Percentiles rank a stretch among this genome's conserved stretches.
These are phyloP conservation scores for Microcebus tavaratra DNA, from an alignment of 2,113 vertebrate species.

Conservation along the genomic window DNA sequence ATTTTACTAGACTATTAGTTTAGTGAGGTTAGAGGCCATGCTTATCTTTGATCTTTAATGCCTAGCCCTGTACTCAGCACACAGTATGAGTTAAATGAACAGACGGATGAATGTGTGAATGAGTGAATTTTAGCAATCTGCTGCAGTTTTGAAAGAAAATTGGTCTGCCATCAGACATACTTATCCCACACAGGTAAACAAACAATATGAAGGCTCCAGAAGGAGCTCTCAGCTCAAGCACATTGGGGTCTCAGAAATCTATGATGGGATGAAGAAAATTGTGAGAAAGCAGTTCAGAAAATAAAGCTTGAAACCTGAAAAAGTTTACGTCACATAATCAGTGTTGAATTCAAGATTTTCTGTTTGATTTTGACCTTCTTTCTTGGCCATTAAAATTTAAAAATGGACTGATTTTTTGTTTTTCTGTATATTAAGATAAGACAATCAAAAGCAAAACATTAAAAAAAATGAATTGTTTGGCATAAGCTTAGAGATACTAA, in stretches of 20 bases:
- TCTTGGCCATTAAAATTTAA: neutral
- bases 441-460: neutral
- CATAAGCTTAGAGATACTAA: neutral
- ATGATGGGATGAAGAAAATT: neutral
- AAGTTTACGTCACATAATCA: neutral
- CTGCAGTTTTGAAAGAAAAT: neutral
- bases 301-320: neutral
- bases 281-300: neutral
- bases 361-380: conserved; percentile 7
- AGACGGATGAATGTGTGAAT: neutral
- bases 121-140: neutral
- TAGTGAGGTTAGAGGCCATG: neutral
- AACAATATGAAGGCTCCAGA: neutral
- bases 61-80: neutral
- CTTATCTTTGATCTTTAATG: neutral
- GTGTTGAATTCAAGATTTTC: neutral
- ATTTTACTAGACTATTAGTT: neutral
- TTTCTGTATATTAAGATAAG: neutral
- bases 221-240: neutral
- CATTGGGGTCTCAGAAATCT: neutral
- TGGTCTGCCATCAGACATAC: neutral
- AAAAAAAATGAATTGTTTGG: neutral
- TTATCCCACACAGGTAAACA: neutral
- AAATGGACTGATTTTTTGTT: neutral
- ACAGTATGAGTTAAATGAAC: neutral